Evolutionary conservation across 2,888 invertebrate species (phyloP).

Genomic region (Scaptomyza polygonia): DNA sequence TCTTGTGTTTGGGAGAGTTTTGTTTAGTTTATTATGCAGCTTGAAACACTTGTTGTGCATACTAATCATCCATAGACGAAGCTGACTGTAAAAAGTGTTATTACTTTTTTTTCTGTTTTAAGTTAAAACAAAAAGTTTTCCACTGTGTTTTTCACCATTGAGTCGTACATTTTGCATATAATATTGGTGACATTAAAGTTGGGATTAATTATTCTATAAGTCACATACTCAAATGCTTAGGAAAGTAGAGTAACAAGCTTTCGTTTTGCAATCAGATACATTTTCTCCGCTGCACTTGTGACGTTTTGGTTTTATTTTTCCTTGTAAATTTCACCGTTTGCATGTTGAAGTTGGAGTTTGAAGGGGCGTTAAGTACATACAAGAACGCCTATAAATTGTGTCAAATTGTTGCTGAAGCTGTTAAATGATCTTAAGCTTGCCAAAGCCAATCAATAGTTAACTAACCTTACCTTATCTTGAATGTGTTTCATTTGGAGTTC

Average conservation of each 20-base stretch:
- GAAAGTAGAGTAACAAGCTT: conserved; percentile 22
- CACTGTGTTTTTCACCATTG: no score
- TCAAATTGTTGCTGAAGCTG: conserved; percentile 35
- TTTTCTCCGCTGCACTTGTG: conserved; percentile 35
- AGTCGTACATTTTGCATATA: neutral
- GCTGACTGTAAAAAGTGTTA: neutral
- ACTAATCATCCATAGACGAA: no score
- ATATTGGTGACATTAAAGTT: neutral
- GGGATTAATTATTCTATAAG: no score
- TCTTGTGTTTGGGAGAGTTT: conserved; percentile 11
- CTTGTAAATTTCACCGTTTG: conserved; percentile 51
- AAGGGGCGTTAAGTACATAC: conserved; percentile 16
- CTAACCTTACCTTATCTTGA: conserved; percentile 23
- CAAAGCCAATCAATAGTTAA: conserved; percentile 35
- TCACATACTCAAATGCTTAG: neutral
- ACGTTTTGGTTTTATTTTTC: conserved; percentile 16
- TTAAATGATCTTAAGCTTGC: conserved; percentile 26
- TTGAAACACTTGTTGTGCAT: neutral
- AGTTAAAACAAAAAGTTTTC: no score
- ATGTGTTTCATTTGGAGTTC: neutral
- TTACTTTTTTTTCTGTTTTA: no score
- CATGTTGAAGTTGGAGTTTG: conserved; percentile 30
- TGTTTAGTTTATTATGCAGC: conserved; percentile 7
- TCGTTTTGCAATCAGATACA: neutral
- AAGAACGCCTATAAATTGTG: conserved; percentile 65